phyloP scores from a whole-genome alignment of 2,113 vertebrate species.

The Peromyscus leucopus region DNA sequence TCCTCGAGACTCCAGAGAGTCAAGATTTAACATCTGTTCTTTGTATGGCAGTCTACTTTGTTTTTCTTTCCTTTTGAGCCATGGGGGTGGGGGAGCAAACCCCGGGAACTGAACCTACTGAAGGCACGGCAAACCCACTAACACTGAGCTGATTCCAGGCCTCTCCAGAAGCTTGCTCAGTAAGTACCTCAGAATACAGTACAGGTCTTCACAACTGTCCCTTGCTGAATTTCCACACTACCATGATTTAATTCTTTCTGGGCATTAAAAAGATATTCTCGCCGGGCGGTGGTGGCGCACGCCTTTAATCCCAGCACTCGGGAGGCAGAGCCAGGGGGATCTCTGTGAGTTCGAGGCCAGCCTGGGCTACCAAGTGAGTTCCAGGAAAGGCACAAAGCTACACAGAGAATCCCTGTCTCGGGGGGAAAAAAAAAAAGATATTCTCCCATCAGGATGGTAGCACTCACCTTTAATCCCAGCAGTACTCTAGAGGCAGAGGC shows the following conservation, averaged over 20 bases:
- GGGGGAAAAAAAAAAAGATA: too few relatives aligned
- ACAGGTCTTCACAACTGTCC: not conserved
- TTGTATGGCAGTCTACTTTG: too few relatives aligned
- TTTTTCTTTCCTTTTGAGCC: not conserved
- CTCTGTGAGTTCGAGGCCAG: too few relatives aligned
- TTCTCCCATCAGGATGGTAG: not conserved
- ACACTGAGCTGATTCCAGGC: not conserved
- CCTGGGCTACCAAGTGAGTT: too few relatives aligned
- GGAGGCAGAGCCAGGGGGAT: too few relatives aligned
- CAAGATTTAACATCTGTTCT: not conserved
- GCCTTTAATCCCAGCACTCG: too few relatives aligned
- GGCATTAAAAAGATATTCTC: not conserved
- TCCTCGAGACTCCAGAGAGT: not conserved
- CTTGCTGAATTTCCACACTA: not conserved
- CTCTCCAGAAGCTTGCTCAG: not conserved
- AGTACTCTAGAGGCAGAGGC: not conserved
- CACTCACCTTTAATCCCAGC: not conserved
- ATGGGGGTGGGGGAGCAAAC: too few relatives aligned
- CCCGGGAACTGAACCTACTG: not conserved
- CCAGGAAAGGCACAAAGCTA: too few relatives aligned
- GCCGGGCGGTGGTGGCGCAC: too few relatives aligned
- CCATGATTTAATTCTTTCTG: slow-evolving; percentile 6
- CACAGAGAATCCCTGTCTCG: too few relatives aligned
- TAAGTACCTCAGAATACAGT: not conserved
- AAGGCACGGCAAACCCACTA: not conserved